phyloP scores from a whole-genome alignment of 2,888 invertebrate genomes.

The Synanthedon formicaeformis region DNA sequence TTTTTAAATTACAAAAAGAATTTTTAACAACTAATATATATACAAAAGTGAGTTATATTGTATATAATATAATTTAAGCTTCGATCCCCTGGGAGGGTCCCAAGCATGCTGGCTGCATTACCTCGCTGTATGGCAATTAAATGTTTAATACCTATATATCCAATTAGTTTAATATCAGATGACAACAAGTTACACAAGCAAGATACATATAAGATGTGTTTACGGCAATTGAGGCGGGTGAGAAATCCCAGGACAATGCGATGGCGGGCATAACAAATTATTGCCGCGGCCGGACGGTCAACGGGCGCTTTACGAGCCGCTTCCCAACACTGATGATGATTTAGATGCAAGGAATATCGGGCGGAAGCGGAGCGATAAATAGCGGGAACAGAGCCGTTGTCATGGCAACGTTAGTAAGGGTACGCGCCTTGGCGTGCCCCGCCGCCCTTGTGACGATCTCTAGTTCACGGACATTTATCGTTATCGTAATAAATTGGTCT shows the following conservation, averaged over 20 bases:
- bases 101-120: too few species aligned
- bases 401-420: constrained; percentile 33
- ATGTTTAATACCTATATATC: too few species aligned
- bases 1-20: too few species aligned
- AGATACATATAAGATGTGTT: constrained; percentile 19
- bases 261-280: constrained; percentile 37
- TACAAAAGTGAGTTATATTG: too few species aligned
- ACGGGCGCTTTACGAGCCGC: constrained; percentile 56
- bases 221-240: constrained; percentile 16
- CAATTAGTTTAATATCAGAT: constrained; percentile 5
- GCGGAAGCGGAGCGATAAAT: constrained; percentile 48
- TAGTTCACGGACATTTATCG: constrained; percentile 65
- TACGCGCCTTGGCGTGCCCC: constrained; percentile 12
- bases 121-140: too few species aligned
- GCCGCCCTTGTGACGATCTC: constrained; percentile 40
- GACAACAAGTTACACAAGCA: constrained; percentile 10
- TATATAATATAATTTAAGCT: too few species aligned
- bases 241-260: constrained; percentile 24
- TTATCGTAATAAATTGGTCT: constrained; percentile 66
- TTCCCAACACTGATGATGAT: constrained; percentile 64
- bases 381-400: constrained; percentile 37
- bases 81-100: too few species aligned
- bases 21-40: too few species aligned
- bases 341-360: constrained; percentile 61
- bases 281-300: constrained; percentile 41